Evolutionary conservation across 2,113 vertebrate species (phyloP).

Genomic region (Cebidichthys violaceus): DNA sequence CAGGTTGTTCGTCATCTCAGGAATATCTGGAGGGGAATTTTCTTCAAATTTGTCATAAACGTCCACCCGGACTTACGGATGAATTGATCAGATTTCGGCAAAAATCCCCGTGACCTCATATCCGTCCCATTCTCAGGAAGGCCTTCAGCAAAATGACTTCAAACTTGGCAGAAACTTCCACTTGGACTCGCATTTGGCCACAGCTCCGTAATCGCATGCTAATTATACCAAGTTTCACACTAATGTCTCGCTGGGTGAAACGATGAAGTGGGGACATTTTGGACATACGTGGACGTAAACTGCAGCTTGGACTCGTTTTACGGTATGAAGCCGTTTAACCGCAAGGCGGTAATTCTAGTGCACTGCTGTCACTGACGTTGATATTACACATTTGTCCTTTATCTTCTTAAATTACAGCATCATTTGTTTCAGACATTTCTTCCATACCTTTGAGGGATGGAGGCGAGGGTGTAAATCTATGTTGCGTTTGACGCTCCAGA

Average conservation of each 20-base stretch:
- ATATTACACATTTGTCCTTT: not conserved
- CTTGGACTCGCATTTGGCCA: not conserved
- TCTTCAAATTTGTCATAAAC: not conserved
- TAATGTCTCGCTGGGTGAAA: not conserved
- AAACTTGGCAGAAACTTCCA: too few species aligned
- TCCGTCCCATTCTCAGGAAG: not conserved
- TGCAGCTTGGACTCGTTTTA: not conserved
- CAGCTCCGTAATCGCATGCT: not conserved
- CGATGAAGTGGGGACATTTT: not conserved
- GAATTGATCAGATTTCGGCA: not conserved
- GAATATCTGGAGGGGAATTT: not conserved
- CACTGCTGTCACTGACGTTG: not conserved
- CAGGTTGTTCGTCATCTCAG: not conserved
- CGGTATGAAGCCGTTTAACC: not conserved
- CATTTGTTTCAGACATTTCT: not conserved
- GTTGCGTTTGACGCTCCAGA: not conserved
- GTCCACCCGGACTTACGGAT: not conserved
- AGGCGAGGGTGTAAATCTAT: not conserved
- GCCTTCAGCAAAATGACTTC: not conserved
- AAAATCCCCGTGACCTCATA: not conserved
- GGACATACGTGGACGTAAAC: not conserved
- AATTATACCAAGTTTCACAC: not conserved
- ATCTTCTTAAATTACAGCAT: not conserved
- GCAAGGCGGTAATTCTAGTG: not conserved
- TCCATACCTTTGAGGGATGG: not conserved